These are phyloP conservation scores for Otus sunia DNA, from an alignment of 2,113 vertebrate species.

Conservation along the genomic window DNA sequence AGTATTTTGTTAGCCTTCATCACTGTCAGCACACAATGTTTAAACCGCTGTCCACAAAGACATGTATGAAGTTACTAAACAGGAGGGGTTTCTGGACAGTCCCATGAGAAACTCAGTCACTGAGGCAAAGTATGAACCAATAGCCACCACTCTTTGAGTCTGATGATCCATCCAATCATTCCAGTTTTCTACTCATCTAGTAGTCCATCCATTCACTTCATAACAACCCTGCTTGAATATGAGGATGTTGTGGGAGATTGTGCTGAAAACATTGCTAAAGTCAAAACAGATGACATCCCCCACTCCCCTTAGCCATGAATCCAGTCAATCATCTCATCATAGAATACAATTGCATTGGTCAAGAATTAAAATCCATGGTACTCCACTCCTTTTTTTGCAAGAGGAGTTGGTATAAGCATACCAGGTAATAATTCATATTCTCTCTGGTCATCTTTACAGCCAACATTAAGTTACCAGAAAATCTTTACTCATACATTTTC, in stretches of 20 bases:
- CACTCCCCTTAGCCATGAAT: background rate
- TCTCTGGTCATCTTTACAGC: background rate
- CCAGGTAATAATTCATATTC: background rate
- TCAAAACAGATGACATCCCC: background rate
- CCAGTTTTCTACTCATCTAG: background rate
- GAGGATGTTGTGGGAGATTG: background rate
- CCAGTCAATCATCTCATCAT: background rate
- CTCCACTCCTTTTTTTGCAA: background rate
- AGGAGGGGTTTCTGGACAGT: background rate
- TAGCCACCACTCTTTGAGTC: background rate
- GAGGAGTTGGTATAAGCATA: background rate
- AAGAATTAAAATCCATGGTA: background rate
- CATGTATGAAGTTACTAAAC: background rate
- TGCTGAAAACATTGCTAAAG: background rate
- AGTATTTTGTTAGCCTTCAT: background rate
- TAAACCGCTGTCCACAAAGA: background rate
- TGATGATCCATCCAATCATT: background rate
- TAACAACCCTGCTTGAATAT: background rate
- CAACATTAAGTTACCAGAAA: background rate
- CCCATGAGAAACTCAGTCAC: background rate
- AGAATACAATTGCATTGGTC: fast-evolving
- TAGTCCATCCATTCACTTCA: background rate
- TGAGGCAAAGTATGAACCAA: background rate
- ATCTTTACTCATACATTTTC: constrained; percentile 5
- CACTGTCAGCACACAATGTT: background rate